Conservation (phyloP, 2,113 vertebrate species). For the Physeter macrocephalus region DNA sequence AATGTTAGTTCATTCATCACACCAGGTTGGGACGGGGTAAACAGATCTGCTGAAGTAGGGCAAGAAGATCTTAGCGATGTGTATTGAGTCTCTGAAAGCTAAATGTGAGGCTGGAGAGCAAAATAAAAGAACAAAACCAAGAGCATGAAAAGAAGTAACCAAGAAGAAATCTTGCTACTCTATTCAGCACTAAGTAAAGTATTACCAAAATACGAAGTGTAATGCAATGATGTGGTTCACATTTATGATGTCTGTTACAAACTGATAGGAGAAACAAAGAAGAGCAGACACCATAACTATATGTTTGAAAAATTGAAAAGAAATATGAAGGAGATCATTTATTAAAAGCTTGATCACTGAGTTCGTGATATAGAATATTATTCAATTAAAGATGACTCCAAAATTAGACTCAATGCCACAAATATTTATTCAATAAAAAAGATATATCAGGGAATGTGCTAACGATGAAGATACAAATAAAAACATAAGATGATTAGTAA, state of each 20-base stretch:
- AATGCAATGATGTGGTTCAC: background rate
- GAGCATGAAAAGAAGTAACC: background rate
- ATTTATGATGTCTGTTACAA: background rate
- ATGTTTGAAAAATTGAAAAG: background rate
- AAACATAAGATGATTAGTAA: background rate
- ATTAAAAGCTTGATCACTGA: background rate
- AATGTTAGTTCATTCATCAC: slow-evolving; percentile 3
- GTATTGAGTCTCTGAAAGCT: background rate
- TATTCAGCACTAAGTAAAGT: background rate
- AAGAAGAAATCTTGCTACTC: background rate
- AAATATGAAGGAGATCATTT: background rate
- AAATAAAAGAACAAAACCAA: background rate
- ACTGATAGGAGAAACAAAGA: background rate
- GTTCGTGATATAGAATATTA: background rate
- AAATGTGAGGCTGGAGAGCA: background rate
- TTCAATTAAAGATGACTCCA: background rate
- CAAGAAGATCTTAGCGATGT: slow-evolving; percentile 3
- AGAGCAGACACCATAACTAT: background rate
- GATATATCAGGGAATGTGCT: background rate
- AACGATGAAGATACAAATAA: background rate
- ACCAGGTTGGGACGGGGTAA: background rate
- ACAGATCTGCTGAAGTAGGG: background rate
- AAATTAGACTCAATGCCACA: background rate
- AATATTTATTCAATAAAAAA: background rate
- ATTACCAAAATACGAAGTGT: background rate